Base-by-base conservation (phyloP, 2,113 vertebrate species). In the Podocnemis expansa region DNA sequence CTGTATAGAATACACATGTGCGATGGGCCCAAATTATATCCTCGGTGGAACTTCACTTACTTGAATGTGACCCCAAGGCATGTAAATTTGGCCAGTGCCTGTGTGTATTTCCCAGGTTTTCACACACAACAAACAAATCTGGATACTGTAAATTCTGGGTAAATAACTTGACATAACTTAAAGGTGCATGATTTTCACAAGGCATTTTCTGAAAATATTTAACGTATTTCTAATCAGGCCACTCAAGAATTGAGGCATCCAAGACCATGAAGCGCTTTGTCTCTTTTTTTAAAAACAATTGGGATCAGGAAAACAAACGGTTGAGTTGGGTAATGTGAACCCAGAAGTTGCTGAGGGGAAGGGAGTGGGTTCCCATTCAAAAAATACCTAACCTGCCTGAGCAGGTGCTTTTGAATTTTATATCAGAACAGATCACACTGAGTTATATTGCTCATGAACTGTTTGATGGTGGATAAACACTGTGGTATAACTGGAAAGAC, bases 101-200 rank as follows among this genome's bases (percentile, higher is more conserved):
- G 86, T 8, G 52, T 0, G 0, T 96, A 27, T 86, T 86, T 92
- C 38, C 56, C 45, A 84, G 52, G 87, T 87, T 88, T 76, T 94
- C 92, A 93, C 0, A 0, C 63, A 92, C 49, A 78, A 82, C 38
- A 70, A 63, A 84, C 87, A 80, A 87, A 94, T 63, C 81, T 19
- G 91, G 92, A 56, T 91, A 89, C 94, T 93, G 93, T 96, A 84
- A 92, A 82, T 83, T 91, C 49, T 73, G 82, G 73, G 93, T 89
- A 56, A 96, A 93, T 63, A 92, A 94, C 82, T 43, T 94, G 87
- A 93, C n/a, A 49, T 41, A 92, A 41, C n/a, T 90, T 93, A 4
- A 78, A 78, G 24, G 78, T 54, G 80, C 56, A 90, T 87, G 63
- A 34, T 93, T 97, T 88, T 75, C 84, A 93, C 73, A 80, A 67